Base-by-base conservation (phyloP, 1,140 invertebrate genomes). In the Cotesia typhae region DNA sequence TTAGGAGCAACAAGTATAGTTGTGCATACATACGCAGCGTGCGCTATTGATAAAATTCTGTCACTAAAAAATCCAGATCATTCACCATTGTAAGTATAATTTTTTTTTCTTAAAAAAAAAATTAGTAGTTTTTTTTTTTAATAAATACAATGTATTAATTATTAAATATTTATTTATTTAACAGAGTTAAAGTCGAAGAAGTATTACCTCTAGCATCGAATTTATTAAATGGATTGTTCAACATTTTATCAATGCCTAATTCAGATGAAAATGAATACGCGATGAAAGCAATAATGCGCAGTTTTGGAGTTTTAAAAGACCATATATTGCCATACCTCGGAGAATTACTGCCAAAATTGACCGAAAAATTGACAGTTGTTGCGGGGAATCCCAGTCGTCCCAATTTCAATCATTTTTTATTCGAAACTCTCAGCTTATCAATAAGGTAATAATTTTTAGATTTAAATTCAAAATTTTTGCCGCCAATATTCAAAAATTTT, bases 381-480 rank as follows among this genome's bases (percentile, higher is more conserved):
- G 90, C 96, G 53, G 96, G 94, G 88, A 99, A 99, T 89, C 97
- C 97, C 0, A 96, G 94, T 78, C 95, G 96, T 78, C 97, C 98
- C 0, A 94, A 98, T 84, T 99, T 98, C 85, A 99, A 99, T 88
- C 97, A 99, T 84, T 99, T 95, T 87, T 88, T 99, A 1, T 99
- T 99, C 85, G 98, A 99, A 88, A 95, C 94, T 0, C 87, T 99
- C 28, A 94, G 95, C 61, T 87, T 99, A 41, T 92, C 93, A 7
- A 94, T 99, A 28, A 93, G 91, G 89, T 92, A 81, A 90, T 87
- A 87, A 75, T 71, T 36, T 47, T 65, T 12, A 68, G 12, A 37
- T 5, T 53, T 12, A 51, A 41, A 17, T 66, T 37, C 52, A 35
- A 35, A 3, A 35, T 35, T 28, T 28, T 28, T 28, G 20, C 20